A percentile compares a stretch with the other conserved stretches of the same genome.
These are phyloP conservation scores for Epinotia nisella DNA, from an alignment of 2,888 invertebrate species.

Conservation along the genomic window DNA sequence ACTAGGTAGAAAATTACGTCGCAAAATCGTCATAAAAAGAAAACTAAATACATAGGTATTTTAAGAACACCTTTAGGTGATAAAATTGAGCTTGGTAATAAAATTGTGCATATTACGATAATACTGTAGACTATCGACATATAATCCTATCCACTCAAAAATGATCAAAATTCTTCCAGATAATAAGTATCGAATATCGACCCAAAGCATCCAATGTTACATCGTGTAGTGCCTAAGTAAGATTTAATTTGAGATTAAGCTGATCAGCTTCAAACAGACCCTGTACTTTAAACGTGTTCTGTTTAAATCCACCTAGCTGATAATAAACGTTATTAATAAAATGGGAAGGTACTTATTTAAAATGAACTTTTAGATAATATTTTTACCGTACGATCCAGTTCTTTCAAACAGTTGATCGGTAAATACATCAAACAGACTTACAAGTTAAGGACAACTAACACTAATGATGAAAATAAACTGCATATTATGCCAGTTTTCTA, in stretches of 20 bases:
- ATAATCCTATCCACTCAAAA: conserved; percentile 1
- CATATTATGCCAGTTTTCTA: conserved; percentile 12
- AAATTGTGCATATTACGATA: conserved; percentile 16
- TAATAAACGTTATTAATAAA: not conserved
- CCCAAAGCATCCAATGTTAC: conserved; percentile 27
- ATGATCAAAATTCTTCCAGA: conserved; percentile 20
- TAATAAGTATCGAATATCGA: conserved; percentile 29
- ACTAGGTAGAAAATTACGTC: conserved; percentile 15
- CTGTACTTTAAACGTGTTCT: conserved; percentile 20
- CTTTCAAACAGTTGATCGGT: not conserved
- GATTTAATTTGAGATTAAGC: conserved; percentile 41
- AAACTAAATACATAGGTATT: conserved; percentile 13
- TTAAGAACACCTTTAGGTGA: conserved; percentile 5
- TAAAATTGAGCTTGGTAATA: conserved; percentile 20
- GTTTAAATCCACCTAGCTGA: not conserved
- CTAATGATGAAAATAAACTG: not conserved
- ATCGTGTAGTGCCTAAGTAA: conserved; percentile 27
- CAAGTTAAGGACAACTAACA: not conserved
- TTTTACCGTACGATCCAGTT: not conserved
- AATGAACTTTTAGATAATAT: not conserved
- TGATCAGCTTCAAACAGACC: not conserved
- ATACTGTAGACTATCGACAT: conserved; percentile 6
- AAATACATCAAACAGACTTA: not conserved
- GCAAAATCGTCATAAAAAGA: conserved; percentile 25
- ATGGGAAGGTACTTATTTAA: not conserved